Evolutionary conservation across 1,140 invertebrate genomes (phyloP).

Genomic region (Drosophila jambulina): DNA sequence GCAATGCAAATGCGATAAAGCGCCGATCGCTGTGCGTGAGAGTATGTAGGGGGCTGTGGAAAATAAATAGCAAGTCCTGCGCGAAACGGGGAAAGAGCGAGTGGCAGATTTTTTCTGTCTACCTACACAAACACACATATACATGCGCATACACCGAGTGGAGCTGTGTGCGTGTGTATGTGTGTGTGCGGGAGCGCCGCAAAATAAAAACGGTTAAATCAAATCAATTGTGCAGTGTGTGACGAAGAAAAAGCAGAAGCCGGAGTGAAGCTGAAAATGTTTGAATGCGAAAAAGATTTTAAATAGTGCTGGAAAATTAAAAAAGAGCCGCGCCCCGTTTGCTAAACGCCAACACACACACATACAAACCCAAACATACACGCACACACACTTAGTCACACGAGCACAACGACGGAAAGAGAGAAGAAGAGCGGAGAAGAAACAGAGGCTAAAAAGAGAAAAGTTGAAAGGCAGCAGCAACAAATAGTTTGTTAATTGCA

Average conservation of each 20-base stretch:
- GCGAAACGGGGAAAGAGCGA: conserved; percentile 61
- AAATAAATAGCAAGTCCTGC: conserved; percentile 33
- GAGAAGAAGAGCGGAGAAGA: conserved; percentile 33
- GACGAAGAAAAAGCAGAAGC: conserved; percentile 13
- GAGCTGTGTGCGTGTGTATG: conserved; percentile 51
- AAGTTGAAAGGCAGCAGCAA: conserved; percentile 71
- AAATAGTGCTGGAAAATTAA: conserved; percentile 38
- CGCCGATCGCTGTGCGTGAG: conserved; percentile 58
- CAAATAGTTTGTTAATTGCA: conserved; percentile 74
- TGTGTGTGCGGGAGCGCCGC: conserved; percentile 45
- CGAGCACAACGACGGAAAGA: conserved; percentile 14
- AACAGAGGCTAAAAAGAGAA: conserved; percentile 67
- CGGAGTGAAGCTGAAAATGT: conserved; percentile 32
- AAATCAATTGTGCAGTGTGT: conserved; percentile 35
- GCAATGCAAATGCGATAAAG: conserved; percentile 59
- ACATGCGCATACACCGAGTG: conserved; percentile 50
- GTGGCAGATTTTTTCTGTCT: conserved; percentile 81
- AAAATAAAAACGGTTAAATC: conserved; percentile 27
- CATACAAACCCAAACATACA: conserved; percentile 28
- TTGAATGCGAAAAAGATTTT: conserved; percentile 24
- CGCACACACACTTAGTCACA: conserved; percentile 42
- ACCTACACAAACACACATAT: conserved; percentile 74
- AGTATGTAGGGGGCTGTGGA: conserved; percentile 55
- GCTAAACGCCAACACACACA: conserved; percentile 58
- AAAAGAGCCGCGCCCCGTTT: conserved; percentile 76